These are phyloP conservation scores for Cydia strobilella DNA, from an alignment of 1,140 invertebrate genomes.

Conservation along the genomic window DNA sequence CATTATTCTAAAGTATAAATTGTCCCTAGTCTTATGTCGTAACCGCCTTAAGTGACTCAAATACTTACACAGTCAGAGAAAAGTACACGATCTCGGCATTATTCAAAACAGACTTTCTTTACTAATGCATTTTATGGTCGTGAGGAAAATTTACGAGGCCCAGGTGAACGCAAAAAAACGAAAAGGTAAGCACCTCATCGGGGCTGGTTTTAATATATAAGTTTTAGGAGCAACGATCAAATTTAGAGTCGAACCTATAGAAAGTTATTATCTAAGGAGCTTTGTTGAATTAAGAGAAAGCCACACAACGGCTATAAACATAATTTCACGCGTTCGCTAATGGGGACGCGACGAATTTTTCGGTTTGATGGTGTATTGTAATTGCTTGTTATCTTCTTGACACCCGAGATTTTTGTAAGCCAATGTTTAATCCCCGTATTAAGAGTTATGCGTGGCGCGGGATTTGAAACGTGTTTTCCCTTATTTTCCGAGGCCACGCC, in stretches of 20 bases:
- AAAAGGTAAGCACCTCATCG: slow-evolving; percentile 52
- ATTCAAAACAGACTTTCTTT: slow-evolving; percentile 62
- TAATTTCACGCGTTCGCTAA: not conserved
- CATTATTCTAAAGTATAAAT: too few species aligned
- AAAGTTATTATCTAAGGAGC: not conserved
- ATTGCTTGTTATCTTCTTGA: slow-evolving; percentile 77
- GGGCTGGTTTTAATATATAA: slow-evolving; percentile 47
- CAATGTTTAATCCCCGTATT: slow-evolving; percentile 76
- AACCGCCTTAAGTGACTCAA: slow-evolving; percentile 30
- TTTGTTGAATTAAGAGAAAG: not conserved
- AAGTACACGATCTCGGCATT: slow-evolving; percentile 50
- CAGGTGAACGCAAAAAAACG: slow-evolving; percentile 56
- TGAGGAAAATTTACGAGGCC: slow-evolving; percentile 63
- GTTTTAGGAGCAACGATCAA: slow-evolving; percentile 26
- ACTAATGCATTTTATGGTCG: slow-evolving; percentile 72
- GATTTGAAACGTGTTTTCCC: slow-evolving; percentile 74
- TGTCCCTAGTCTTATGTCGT: not conserved
- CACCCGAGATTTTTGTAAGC: slow-evolving; percentile 70
- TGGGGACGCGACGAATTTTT: slow-evolving; percentile 17
- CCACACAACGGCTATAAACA: not conserved
- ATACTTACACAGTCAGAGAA: slow-evolving; percentile 42
- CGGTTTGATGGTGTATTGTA: slow-evolving; percentile 48
- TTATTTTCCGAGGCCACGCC: slow-evolving; percentile 63
- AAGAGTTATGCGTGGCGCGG: slow-evolving; percentile 76
- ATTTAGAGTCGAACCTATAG: not conserved